These are phyloP conservation scores for Sialis lutaria DNA, from an alignment of 2,888 invertebrate genomes.

Conservation along the genomic window DNA sequence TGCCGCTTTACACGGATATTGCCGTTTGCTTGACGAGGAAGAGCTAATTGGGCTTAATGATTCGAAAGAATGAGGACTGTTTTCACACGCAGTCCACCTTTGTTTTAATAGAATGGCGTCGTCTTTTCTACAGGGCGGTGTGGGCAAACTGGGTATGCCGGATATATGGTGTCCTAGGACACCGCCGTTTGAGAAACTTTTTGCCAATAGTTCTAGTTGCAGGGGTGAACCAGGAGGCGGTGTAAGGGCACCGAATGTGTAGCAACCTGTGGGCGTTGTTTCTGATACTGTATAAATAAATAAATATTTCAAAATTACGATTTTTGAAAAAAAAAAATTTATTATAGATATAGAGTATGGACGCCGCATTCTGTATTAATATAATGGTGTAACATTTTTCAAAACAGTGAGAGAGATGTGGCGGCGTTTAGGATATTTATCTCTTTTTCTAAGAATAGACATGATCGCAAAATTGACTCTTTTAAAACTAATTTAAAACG, in stretches of 20 bases:
- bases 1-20: conserved; percentile 1
- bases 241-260: conserved; percentile 44
- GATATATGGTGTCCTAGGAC: conserved; percentile 21
- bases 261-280: conserved; percentile 31
- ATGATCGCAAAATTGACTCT: no score
- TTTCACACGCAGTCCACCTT: conserved; percentile 10
- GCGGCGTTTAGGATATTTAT: no score
- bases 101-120: neutral
- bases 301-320: no score
- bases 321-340: no score
- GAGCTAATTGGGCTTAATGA: conserved; percentile 31
- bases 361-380: no score
- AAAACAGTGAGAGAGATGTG: no score
- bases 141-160: conserved; percentile 10
- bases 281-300: no score
- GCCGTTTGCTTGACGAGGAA: conserved; percentile 22
- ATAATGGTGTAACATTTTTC: no score
- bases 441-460: no score
- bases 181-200: conserved; percentile 26
- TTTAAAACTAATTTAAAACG: no score
- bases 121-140: neutral
- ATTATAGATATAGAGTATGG: no score
- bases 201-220: conserved; percentile 42
- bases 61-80: conserved; percentile 30
- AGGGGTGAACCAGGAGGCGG: conserved; percentile 44